Percentiles rank a stretch among this genome's conserved stretches.
Evolutionary conservation across 1,140 invertebrate genomes (phyloP).

Genomic region (Cylas formicarius): DNA sequence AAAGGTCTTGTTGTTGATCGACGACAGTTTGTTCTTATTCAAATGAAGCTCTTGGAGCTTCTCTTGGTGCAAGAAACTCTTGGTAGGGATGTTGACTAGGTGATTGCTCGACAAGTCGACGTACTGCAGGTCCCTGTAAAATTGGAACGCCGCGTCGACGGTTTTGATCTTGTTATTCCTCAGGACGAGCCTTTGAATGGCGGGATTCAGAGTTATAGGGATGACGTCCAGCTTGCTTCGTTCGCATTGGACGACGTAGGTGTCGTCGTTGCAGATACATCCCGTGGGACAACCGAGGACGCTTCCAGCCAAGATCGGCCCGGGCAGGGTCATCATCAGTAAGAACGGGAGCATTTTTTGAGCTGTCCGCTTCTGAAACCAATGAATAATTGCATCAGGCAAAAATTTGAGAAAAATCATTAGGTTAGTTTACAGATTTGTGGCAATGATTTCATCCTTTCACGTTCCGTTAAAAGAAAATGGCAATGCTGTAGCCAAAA

Average conservation of each 20-base stretch:
- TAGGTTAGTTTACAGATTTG: no score
- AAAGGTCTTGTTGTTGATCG: constrained; percentile 70
- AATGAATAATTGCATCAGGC: constrained; percentile 16
- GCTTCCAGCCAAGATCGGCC: constrained; percentile 36
- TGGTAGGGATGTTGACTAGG: constrained; percentile 66
- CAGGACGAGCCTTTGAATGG: constrained; percentile 73
- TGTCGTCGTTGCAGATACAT: constrained; percentile 82
- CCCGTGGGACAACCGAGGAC: constrained; percentile 59
- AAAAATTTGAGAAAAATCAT: no score
- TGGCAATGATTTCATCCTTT: no score
- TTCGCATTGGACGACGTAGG: constrained; percentile 77
- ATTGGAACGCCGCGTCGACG: constrained; percentile 77
- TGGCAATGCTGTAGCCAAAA: no score
- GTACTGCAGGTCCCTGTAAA: constrained; percentile 75
- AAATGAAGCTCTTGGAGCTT: constrained; percentile 76
- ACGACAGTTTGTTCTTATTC: constrained; percentile 77
- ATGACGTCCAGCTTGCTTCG: constrained; percentile 79
- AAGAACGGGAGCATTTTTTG: constrained; percentile 33
- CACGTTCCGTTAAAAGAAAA: no score
- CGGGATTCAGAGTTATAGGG: constrained; percentile 85
- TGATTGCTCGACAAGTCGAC: constrained; percentile 80
- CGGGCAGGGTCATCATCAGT: constrained; percentile 37
- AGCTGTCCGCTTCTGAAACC: constrained; percentile 36
- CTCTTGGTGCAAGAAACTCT: constrained; percentile 70
- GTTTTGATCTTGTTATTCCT: constrained; percentile 80